phyloP scores from a whole-genome alignment of 2,888 invertebrate species.

The Celastrina argiolus region DNA sequence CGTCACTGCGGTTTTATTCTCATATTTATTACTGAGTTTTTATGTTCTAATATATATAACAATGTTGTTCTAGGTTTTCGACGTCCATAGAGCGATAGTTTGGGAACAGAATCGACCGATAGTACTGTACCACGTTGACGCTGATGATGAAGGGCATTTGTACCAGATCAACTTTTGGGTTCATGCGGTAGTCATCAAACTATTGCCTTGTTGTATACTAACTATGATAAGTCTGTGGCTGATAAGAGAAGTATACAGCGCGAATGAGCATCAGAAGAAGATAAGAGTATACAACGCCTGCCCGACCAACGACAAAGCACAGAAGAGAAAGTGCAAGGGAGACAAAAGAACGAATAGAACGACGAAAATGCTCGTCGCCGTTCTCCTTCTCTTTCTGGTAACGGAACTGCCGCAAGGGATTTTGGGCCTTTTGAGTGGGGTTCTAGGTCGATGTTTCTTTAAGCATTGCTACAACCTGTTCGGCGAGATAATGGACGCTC shows the following conservation, averaged over 20 bases:
- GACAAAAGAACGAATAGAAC: constrained; percentile 83
- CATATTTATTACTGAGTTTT: not conserved
- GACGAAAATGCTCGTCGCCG: constrained; percentile 92
- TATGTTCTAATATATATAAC: not conserved
- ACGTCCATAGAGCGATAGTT: constrained; percentile 70
- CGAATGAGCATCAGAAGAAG: constrained; percentile 82
- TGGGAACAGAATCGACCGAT: constrained; percentile 69
- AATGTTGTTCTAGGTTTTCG: constrained; percentile 54
- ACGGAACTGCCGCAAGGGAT: constrained; percentile 93
- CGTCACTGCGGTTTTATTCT: not conserved
- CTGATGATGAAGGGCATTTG: constrained; percentile 77
- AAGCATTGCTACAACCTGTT: constrained; percentile 87
- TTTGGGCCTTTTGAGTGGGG: constrained; percentile 66
- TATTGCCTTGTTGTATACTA: constrained; percentile 87
- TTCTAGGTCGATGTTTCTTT: constrained; percentile 84
- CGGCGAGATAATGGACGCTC: constrained; percentile 92
- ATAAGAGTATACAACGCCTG: constrained; percentile 70
- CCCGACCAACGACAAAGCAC: constrained; percentile 57
- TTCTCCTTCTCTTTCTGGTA: constrained; percentile 89
- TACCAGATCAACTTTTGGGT: constrained; percentile 88
- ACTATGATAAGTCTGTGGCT: constrained; percentile 85
- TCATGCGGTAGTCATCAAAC: constrained; percentile 87
- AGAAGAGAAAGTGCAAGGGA: constrained; percentile 62
- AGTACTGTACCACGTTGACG: constrained; percentile 71
- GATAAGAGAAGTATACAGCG: constrained; percentile 84